Conservation (phyloP, 1,140 invertebrate genomes). For the Papilio xuthus region DNA sequence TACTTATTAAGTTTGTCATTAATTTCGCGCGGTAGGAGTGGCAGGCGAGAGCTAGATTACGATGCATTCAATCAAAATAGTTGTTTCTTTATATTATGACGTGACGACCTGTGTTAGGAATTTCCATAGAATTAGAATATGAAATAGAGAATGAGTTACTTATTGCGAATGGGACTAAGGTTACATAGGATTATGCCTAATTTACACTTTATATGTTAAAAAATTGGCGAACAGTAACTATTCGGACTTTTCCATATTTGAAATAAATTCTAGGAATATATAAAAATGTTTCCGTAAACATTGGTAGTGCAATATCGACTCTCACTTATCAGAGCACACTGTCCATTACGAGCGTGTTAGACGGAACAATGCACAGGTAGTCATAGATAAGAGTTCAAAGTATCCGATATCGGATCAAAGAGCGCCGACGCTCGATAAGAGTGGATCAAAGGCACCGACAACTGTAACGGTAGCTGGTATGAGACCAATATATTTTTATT, state of each 20-base stretch:
- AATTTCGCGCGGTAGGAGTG: no score
- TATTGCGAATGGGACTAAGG: no score
- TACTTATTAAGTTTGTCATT: no score
- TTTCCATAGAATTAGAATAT: no score
- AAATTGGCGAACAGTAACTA: neutral
- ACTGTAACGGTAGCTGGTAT: constrained; percentile 67
- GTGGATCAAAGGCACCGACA: constrained; percentile 66
- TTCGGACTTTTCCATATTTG: neutral
- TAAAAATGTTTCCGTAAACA: constrained; percentile 31
- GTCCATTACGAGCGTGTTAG: constrained; percentile 59
- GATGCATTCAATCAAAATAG: no score
- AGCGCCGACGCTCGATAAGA: constrained; percentile 58
- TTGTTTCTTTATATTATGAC: no score
- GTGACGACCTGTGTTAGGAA: no score
- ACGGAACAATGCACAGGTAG: constrained; percentile 75
- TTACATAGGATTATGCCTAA: neutral
- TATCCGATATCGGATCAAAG: constrained; percentile 71
- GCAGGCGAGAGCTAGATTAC: no score
- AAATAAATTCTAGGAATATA: constrained; percentile 20
- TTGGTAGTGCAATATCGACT: constrained; percentile 35
- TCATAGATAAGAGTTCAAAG: constrained; percentile 68
- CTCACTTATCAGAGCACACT: constrained; percentile 58
- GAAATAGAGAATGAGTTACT: no score
- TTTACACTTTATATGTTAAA: neutral
- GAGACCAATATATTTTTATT: constrained; percentile 66